Percentiles rank a stretch among this genome's conserved stretches.
These are phyloP conservation scores for Ia io DNA, from an alignment of 2,113 vertebrate genomes.

Conservation along the genomic window DNA sequence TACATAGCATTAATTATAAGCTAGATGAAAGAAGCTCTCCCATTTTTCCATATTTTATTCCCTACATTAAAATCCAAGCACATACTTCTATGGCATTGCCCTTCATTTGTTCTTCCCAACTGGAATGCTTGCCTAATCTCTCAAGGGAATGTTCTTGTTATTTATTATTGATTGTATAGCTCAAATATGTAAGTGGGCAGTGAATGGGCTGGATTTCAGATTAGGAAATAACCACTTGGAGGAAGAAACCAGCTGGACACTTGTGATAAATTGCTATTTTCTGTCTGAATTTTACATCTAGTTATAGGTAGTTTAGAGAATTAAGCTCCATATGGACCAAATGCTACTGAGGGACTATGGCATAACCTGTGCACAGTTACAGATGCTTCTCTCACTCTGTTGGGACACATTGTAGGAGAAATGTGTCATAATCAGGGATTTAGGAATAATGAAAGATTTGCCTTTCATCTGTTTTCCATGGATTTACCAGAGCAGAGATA, in stretches of 20 bases:
- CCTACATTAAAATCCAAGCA: conserved; percentile 54
- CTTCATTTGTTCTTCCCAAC: conserved; percentile 82
- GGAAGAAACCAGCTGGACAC: conserved; percentile 80
- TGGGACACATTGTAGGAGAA: conserved; percentile 66
- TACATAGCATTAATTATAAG: conserved; percentile 60
- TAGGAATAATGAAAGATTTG: conserved; percentile 72
- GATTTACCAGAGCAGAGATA: conserved; percentile 65
- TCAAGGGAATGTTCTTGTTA: conserved; percentile 75
- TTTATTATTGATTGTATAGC: conserved; percentile 84
- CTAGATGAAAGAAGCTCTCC: conserved; percentile 32
- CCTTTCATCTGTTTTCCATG: conserved; percentile 52
- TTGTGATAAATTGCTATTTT: conserved; percentile 82
- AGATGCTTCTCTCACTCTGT: conserved; percentile 61
- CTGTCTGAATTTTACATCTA: conserved; percentile 78
- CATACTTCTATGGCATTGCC: conserved; percentile 41
- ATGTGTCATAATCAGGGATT: conserved; percentile 56
- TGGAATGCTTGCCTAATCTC: conserved; percentile 80
- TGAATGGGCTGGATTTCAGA: conserved; percentile 78
- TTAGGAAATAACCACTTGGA: conserved; percentile 83
- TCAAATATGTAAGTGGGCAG: conserved; percentile 73
- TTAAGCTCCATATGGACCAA: conserved; percentile 80
- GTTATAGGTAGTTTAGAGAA: conserved; percentile 80
- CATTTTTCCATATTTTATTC: conserved; percentile 53
- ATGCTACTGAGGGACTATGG: conserved; percentile 47
- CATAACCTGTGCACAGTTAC: conserved; percentile 45